Percentiles rank a stretch among this genome's conserved stretches.
Evolutionary conservation across 2,113 vertebrate genomes (phyloP).

Genomic region (Daboia siamensis): DNA sequence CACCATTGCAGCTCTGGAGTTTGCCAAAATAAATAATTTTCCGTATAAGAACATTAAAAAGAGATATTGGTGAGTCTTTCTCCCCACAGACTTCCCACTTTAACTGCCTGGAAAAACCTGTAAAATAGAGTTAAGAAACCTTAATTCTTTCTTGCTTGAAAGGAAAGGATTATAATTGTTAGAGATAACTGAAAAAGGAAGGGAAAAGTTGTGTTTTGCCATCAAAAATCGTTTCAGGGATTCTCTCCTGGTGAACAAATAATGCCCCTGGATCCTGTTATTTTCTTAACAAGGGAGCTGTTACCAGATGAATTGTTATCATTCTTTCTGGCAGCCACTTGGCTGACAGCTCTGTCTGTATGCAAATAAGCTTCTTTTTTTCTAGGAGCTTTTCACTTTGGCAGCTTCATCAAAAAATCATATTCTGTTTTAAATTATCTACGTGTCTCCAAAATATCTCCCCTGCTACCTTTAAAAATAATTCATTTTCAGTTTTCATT

Average conservation of each 20-base stretch:
- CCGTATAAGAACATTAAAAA: neutral
- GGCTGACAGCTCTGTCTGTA: conserved; percentile 68
- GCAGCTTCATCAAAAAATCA: conserved; percentile 68
- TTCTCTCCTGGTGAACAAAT: conserved; percentile 16
- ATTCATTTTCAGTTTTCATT: conserved; percentile 59
- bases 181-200: conserved; percentile 25
- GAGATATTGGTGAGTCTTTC: neutral
- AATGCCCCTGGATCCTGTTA: conserved; percentile 52
- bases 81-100: neutral
- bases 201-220: conserved; percentile 49
- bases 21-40: neutral
- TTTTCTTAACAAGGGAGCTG: conserved; percentile 63
- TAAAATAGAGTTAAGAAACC: neutral
- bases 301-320: conserved; percentile 67
- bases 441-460: conserved; percentile 55
- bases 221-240: conserved; percentile 55
- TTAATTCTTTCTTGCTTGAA: neutral
- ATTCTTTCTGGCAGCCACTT: conserved; percentile 56
- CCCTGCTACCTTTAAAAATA: conserved; percentile 57
- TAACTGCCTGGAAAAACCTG: neutral
- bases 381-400: conserved; percentile 61
- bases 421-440: conserved; percentile 67
- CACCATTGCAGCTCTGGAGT: neutral
- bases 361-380: conserved; percentile 65
- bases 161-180: conserved; percentile 14